Conservation (phyloP, 2,797 vertebrate genomes). For the Melanogrammus aeglefinus region DNA sequence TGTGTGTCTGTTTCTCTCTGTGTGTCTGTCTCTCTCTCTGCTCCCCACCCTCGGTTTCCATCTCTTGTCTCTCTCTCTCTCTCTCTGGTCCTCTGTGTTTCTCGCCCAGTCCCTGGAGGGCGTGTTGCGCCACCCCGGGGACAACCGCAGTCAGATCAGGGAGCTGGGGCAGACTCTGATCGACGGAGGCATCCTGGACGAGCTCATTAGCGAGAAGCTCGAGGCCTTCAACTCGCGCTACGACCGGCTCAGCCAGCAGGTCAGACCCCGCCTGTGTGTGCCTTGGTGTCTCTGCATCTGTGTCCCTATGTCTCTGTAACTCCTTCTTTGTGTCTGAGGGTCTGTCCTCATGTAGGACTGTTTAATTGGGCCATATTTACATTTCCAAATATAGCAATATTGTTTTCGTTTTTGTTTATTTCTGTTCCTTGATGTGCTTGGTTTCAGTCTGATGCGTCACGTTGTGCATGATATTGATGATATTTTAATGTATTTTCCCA, state of each 20-base stretch:
- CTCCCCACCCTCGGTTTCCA: neutral
- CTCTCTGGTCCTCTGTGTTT: neutral
- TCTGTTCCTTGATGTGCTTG: neutral
- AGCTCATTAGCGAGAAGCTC: constrained; percentile 95
- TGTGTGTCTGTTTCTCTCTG: constrained; percentile 61
- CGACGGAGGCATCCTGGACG: constrained; percentile 95
- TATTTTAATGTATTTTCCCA: neutral
- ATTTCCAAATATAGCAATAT: neutral
- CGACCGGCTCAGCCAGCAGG: constrained; percentile 88
- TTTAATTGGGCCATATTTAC: neutral
- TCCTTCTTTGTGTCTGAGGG: neutral
- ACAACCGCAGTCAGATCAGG: constrained; percentile 96
- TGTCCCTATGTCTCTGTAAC: neutral
- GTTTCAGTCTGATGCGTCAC: neutral
- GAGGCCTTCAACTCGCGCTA: constrained; percentile 90
- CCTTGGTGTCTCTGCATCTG: neutral
- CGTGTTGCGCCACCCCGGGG: constrained; percentile 90
- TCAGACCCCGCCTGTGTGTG: constrained; percentile 60
- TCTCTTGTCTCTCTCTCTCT: constrained; percentile 15
- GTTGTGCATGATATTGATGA: neutral
- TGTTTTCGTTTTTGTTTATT: neutral
- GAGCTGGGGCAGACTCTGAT: constrained; percentile 96
- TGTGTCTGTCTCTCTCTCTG: neutral
- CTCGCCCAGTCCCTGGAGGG: constrained; percentile 78
- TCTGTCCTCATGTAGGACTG: neutral